Conservation (phyloP, 2,888 invertebrate genomes). For the Lapara coniferarum region DNA sequence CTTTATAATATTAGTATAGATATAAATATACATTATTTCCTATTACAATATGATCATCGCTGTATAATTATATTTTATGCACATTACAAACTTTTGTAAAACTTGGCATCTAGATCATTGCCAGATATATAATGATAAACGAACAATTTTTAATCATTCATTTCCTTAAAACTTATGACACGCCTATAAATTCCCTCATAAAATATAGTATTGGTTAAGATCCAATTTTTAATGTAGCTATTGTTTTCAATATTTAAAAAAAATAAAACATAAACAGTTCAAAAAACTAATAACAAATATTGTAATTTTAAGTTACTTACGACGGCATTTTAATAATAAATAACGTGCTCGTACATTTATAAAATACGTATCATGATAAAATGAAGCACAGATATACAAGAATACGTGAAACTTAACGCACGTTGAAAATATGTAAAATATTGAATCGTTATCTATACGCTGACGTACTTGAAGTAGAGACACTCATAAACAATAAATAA, state of each 20-base stretch:
- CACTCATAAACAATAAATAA: constrained; percentile 14
- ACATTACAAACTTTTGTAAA: too few relatives aligned
- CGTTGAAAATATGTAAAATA: constrained; percentile 1
- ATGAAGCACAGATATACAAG: not conserved
- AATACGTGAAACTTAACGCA: not conserved
- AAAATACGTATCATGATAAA: not conserved
- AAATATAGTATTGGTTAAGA: constrained; percentile 11
- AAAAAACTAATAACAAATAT: not conserved
- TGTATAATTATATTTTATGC: too few relatives aligned
- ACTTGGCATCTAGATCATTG: not conserved
- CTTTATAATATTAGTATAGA: too few relatives aligned
- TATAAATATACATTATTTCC: too few relatives aligned
- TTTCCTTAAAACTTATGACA: not conserved
- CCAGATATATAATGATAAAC: not conserved
- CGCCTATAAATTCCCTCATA: not conserved
- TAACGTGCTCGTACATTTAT: too few relatives aligned
- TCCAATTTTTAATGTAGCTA: not conserved
- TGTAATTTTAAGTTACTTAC: not conserved
- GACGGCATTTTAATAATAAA: too few relatives aligned
- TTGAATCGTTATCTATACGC: not conserved
- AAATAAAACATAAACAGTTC: not conserved
- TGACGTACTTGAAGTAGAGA: constrained; percentile 20
- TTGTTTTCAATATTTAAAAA: not conserved
- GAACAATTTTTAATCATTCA: not conserved
- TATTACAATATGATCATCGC: too few relatives aligned